Conservation (phyloP, 2,888 invertebrate genomes). For the Auanema freiburgensis region DNA sequence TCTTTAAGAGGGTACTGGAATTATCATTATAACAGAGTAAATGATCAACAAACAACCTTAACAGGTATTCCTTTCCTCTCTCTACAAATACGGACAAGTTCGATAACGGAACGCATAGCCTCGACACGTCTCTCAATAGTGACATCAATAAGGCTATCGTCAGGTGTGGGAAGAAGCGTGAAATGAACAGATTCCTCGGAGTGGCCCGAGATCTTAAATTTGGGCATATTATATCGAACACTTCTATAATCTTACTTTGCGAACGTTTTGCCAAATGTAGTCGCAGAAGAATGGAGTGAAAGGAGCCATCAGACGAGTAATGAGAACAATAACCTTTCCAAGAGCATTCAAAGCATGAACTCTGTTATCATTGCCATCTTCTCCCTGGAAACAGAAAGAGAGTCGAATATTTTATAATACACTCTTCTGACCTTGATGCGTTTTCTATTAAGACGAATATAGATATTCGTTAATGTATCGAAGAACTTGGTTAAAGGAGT, state of each 20-base stretch:
- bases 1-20: constrained; percentile 85
- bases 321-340: constrained; percentile 82
- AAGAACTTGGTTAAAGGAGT: constrained; percentile 91
- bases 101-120: constrained; percentile 89
- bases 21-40: background rate
- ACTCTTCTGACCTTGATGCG: constrained; percentile 76
- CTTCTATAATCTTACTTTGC: constrained; percentile 58
- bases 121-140: constrained; percentile 86
- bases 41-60: constrained; percentile 70
- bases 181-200: constrained; percentile 80
- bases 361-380: constrained; percentile 80
- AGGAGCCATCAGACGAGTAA: constrained; percentile 91
- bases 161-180: constrained; percentile 81
- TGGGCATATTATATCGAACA: constrained; percentile 56
- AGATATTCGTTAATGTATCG: constrained; percentile 97
- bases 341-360: constrained; percentile 83
- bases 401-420: too few relatives aligned
- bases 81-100: constrained; percentile 86
- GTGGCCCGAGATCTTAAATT: constrained; percentile 37
- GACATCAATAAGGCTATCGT: constrained; percentile 74
- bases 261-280: constrained; percentile 86
- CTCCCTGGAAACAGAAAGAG: constrained; percentile 72
- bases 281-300: constrained; percentile 96
- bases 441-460: constrained; percentile 92
- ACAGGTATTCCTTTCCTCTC: constrained; percentile 90